Conservation (phyloP, 64 coral and sea anemone genomes). For the Cladopsammia gracilis region DNA sequence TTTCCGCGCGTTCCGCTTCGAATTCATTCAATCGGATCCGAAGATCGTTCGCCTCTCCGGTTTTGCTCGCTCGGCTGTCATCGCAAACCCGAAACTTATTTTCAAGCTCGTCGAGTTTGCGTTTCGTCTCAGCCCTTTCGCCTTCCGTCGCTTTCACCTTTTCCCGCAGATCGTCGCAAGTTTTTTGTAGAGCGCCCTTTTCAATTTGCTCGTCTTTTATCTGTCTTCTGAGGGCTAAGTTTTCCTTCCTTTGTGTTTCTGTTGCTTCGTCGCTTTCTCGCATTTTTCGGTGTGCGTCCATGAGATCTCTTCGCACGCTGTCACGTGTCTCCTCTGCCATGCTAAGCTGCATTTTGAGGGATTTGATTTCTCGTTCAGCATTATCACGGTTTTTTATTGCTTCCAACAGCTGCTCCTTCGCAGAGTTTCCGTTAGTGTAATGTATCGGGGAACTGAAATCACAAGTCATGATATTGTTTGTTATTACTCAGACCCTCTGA, state of each 20-base stretch:
- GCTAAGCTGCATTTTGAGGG: conserved; percentile 84
- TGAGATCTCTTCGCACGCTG: conserved; percentile 72
- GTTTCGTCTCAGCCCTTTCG: conserved; percentile 69
- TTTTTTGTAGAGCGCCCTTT: conserved; percentile 78
- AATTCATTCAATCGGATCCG: conserved; percentile 65
- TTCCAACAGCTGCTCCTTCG: conserved; percentile 78
- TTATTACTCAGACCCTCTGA: too few relatives aligned
- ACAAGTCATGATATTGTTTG: background rate
- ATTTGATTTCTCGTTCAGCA: conserved; percentile 85
- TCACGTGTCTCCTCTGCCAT: conserved; percentile 94
- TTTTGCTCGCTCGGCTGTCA: conserved; percentile 59
- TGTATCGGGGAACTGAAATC: conserved; percentile 5
- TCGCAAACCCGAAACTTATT: conserved; percentile 79
- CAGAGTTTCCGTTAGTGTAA: conserved; percentile 13
- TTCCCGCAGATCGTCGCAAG: conserved; percentile 64
- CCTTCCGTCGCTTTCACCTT: conserved; percentile 84
- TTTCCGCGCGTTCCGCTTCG: conserved; percentile 83
- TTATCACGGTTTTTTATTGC: conserved; percentile 81
- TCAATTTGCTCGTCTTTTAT: conserved; percentile 87
- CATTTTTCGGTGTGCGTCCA: conserved; percentile 78
- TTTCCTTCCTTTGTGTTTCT: conserved; percentile 82
- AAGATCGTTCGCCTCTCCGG: conserved; percentile 76
- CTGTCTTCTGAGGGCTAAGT: conserved; percentile 72
- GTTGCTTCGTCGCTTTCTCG: conserved; percentile 76
- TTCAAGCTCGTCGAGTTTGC: conserved; percentile 63